Evolutionary conservation across 1,140 invertebrate species (phyloP), one percentile per base, ranked within the genome.

Genomic region (Drosophila pseudoobscura): DNA sequence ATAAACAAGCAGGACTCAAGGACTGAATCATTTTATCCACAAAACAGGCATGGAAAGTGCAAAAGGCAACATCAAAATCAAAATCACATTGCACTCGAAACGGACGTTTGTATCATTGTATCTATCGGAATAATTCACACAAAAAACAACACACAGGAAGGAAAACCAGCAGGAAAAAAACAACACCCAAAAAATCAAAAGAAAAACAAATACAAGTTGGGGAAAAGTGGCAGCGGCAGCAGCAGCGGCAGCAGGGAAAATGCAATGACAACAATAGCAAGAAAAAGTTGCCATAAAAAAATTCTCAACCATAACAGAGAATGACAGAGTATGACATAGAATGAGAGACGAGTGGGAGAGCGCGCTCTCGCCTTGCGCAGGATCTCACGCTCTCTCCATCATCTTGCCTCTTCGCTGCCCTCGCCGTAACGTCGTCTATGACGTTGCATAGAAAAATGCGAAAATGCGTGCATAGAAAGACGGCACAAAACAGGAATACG

Each of bases 31-130:
- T 62, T 50, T 71, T 15, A 3, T 31, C 26, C 20, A 35, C 55
- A 61, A 53, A 75, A 70, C 17, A 17, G 2, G 24, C 24, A 13
- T 11, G 49, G 49, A 70, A 71, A 75, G 53, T 65, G 79, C 64
- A 82, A 79, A 64, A 84, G 46, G 44, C 60, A 80, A 78, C 77
- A 68, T 74, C 54, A 58, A 79, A 83, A 68, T 74, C 54, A 58
- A 79, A 83, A 88, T 88, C 78, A 78, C 75, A 75, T 75, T 82
- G 82, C 78, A 82, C 83, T 85, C 77, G 75, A 87, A 68, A 80
- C 64, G 82, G 24, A 26, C 4, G 5, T 4, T 5, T 5, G 24
- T 5, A 29, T 17, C 77, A 11, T 17, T 17, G 17, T 71, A 75
- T 77, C 69, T 39, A 39, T 39, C 11, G 35, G 73, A 74, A 64